phyloP scores from a whole-genome alignment of 2,888 invertebrate genomes.

The Rhodophaea formosa region DNA sequence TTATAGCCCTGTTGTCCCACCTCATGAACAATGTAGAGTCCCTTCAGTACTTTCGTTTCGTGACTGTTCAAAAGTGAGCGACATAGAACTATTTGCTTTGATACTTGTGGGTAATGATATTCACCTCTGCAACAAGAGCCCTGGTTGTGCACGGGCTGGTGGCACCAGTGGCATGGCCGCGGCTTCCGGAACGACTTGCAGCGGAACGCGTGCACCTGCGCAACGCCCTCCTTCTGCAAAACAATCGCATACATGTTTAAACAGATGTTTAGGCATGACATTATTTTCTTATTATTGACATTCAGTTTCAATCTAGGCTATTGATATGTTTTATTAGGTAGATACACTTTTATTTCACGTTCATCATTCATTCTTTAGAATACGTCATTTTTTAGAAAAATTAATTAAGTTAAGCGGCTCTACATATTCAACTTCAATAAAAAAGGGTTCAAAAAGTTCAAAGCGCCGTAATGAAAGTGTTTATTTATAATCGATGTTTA shows the following conservation, averaged over 20 bases:
- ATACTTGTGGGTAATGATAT: conserved; percentile 1
- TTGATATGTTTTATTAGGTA: no score
- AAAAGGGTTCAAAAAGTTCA: not conserved
- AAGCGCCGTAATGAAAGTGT: conserved; percentile 8
- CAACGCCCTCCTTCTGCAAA: conserved; percentile 84
- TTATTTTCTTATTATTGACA: not conserved
- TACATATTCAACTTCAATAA: not conserved
- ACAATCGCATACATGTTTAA: conserved; percentile 31
- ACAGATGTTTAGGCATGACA: conserved; percentile 1
- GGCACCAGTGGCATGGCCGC: conserved; percentile 89
- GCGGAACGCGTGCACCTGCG: conserved; percentile 87
- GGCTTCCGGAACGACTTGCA: conserved; percentile 88
- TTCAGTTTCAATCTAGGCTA: no score
- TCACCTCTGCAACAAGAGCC: conserved; percentile 89
- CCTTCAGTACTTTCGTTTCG: not conserved
- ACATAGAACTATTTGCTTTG: not conserved
- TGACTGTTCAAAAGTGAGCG: no score
- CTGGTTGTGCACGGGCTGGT: conserved; percentile 87
- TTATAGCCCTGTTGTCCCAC: no score
- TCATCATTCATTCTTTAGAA: no score
- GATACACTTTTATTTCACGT: no score
- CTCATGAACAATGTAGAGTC: no score
- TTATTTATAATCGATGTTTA: conserved; percentile 5
- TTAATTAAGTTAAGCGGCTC: not conserved
- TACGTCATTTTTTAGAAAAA: no score